Evolutionary conservation across 2,888 invertebrate species (phyloP), one percentile per base, ranked within the genome.

Genomic region (Ceraclea dissimilis): DNA sequence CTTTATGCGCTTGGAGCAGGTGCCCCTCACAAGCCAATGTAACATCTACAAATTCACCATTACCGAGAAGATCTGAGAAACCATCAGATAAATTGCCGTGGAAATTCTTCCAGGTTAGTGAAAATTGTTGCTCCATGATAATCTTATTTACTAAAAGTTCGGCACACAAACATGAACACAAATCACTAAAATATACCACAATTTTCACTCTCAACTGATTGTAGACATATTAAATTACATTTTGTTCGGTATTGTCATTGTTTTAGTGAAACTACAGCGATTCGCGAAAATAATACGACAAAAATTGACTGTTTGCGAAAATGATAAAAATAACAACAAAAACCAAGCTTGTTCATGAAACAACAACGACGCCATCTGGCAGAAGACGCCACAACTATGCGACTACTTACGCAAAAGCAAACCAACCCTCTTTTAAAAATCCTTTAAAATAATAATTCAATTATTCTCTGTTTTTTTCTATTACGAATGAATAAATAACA

Each of bases 101-200:
- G 76, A 85, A 85, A 73, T 85, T 84, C 69, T 85, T 85, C 85
- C 85, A 85, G 69, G 83, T 81, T 70, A 85, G 76, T 69, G 85
- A 85, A 69, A 82, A 83, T 71, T 83, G 82, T 43, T 58, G 58
- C 52, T 55, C 52, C 54, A 54, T 58, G 5, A 4, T 10, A 26
- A 26, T 39, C n/a, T 39, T 39, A 13, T 16, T 33, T 49, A 52
- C 46, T 50, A 43, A 48, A 34, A 33, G 18, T 53, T 47, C 46
- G 49, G 20, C 53, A 34, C 47, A 16, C 8, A 8, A 49, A 31
- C 11, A 31, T 31, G 11, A 31, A 31, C 11, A 31, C 31, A 39
- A 39, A 39, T 8, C 39, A 39, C 39, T 39, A n/a, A 13, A 39
- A 6, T 26, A 26, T 26, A 26, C 26, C 26, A 26, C 4, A 6